Percentiles rank a stretch among this genome's conserved stretches.
phyloP scores from a whole-genome alignment of 2,888 invertebrate species.

The Cephonodes hylas region DNA sequence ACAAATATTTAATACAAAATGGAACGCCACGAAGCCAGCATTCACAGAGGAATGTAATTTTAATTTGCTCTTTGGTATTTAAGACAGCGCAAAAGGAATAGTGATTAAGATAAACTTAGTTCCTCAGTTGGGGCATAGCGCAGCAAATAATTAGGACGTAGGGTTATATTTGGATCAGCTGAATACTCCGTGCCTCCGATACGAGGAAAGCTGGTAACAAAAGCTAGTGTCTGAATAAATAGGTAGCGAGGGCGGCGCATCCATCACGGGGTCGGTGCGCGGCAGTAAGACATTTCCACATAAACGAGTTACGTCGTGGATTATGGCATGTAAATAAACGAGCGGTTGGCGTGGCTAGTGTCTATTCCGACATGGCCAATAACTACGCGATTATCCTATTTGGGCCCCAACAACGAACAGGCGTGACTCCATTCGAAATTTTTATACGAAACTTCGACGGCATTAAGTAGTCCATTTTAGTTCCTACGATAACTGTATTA shows the following conservation, averaged over 20 bases:
- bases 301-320: conserved; percentile 53
- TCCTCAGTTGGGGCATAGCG: background rate
- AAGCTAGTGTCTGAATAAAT: conserved; percentile 12
- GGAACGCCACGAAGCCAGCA: too few species aligned
- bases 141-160: background rate
- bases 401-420: conserved; percentile 61
- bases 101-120: background rate
- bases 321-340: conserved; percentile 72
- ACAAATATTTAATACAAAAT: too few species aligned
- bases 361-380: conserved; percentile 72
- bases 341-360: conserved; percentile 74
- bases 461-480: conserved; percentile 35
- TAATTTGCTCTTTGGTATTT: too few species aligned
- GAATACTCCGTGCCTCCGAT: background rate
- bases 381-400: conserved; percentile 75
- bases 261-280: conserved; percentile 40
- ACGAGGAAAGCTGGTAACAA: background rate
- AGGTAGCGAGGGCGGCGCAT: conserved; percentile 31
- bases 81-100: too few species aligned
- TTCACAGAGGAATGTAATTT: too few species aligned
- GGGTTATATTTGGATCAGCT: background rate
- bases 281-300: conserved; percentile 56
- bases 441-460: conserved; percentile 40
- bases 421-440: conserved; percentile 64
- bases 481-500: conserved; percentile 30